Evolutionary conservation across 1,140 invertebrate genomes (phyloP).

Genomic region (Nebria ingens): DNA sequence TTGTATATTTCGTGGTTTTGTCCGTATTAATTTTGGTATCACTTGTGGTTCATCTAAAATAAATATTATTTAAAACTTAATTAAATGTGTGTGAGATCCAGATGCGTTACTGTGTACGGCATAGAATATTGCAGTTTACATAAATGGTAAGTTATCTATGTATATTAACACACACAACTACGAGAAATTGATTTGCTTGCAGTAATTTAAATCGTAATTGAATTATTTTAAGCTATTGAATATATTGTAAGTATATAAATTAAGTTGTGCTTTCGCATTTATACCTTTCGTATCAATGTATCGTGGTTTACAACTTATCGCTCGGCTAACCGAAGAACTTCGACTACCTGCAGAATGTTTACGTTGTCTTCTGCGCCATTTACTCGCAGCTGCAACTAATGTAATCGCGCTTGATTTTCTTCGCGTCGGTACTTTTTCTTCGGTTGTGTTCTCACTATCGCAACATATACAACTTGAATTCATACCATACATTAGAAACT

Average conservation of each 20-base stretch:
- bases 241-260: no score
- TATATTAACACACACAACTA: no score
- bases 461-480: constrained; percentile 26
- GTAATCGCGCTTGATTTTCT: constrained; percentile 14
- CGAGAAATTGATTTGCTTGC: no score
- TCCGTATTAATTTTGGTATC: not conserved
- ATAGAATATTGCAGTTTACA: no score
- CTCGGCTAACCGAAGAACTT: not conserved
- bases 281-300: not conserved
- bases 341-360: constrained; percentile 14
- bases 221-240: no score
- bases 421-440: constrained; percentile 29
- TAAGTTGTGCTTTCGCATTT: no score
- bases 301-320: not conserved
- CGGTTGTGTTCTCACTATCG: constrained; percentile 24
- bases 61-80: not conserved
- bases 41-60: not conserved
- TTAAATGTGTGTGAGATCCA: no score
- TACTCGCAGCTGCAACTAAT: constrained; percentile 25
- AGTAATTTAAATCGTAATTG: no score
- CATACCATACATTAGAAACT: constrained; percentile 16
- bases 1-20: not conserved
- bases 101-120: no score
- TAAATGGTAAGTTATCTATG: no score
- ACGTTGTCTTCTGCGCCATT: constrained; percentile 26